Evolutionary conservation across 2,888 invertebrate species (phyloP), one percentile per base, ranked within the genome.

Genomic region (Chymomyza procnemis): DNA sequence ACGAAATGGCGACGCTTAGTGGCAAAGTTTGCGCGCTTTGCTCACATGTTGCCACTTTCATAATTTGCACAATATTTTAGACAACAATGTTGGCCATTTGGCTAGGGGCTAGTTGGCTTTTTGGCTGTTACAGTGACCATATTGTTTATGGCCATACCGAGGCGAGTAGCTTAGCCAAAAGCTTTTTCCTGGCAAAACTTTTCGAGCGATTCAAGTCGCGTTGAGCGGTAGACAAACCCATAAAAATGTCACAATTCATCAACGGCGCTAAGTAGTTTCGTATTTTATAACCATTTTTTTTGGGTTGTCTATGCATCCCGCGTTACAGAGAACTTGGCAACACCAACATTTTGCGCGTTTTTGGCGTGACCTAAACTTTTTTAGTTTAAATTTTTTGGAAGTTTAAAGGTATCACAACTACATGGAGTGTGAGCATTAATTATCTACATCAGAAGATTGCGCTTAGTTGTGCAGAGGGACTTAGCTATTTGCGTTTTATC

Each of bases 181-280:
- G 72, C 79, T 58, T 64, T 30, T n/a, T 0, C 16, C 26, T 48
- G 22, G 57, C 57, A 30, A 59, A 22, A 26, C n/a, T 21, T 34
- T 58, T 58, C 59, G 30, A 60, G 72, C 69, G 64, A 50, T 73
- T 26, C 21, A 50, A 16, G 34, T 41, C 12, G 34, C 9, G 34
- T 41, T 41, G 34, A 41, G 61, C 61, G 26, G 71, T 66, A 86
- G 85, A 82, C 85, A 85, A 82, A 74, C 87, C 88, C 88, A 86
- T 86, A 86, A 86, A 86, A 86, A 71, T 86, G 88, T 88, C 85
- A 82, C 88, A 88, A 88, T 88, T 80, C 80, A 81, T 81, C 80
- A 81, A 76, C 68, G 68, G 64, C 67, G 70, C 76, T 84, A 80
- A 80, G 80, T 84, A 80, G 80, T 84, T 84, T 84, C 84, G 79